Base-by-base conservation (phyloP, 2,888 invertebrate species). In the Drosophila dives region DNA sequence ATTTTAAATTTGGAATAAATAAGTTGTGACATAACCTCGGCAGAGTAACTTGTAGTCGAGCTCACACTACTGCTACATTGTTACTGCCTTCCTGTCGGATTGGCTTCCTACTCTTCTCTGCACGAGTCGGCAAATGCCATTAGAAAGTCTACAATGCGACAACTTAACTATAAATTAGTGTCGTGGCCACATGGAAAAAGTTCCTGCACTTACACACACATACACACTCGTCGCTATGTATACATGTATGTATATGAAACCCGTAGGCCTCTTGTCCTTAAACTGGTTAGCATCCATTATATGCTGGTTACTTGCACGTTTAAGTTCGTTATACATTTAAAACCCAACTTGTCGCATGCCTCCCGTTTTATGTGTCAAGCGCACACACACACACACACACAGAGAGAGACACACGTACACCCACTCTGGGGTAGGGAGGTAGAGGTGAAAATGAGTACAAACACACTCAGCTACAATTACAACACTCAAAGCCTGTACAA, bases 241-340 rank as follows among this genome's bases (percentile, higher is more conserved):
- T 32, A 26, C 40, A 34, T 45, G 29, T 42, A 23, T 15, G 49
- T 59, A 20, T 11, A 42, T 11, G 38, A 32, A 23, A 64, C 61
- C 60, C 72, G 75, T 86, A 84, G 89, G 88, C 87, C 85, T 81
- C 75, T 72, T 73, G 86, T 77, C 77, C 86, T 80, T 78, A 74
- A 76, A 81, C 79, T 77, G 84, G 76, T 68, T 80, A 69, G 73
- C 77, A 75, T 49, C 74, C 78, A 82, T 80, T 86, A 87, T 83
- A 80, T 87, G 90, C 86, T 90, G 90, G 90, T 90, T 90, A 83
- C 87, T 90, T 77, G 81, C 87, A 79, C 90, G 86, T 86, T 86
- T 86, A 86, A 86, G 86, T 86, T 86, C 89, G 90, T 88, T 86
- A 84, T 75, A 81, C 84, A 82, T 89, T 85, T 82, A 83, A 78